phyloP scores from a whole-genome alignment of 1,140 invertebrate species.

The Popillia japonica region DNA sequence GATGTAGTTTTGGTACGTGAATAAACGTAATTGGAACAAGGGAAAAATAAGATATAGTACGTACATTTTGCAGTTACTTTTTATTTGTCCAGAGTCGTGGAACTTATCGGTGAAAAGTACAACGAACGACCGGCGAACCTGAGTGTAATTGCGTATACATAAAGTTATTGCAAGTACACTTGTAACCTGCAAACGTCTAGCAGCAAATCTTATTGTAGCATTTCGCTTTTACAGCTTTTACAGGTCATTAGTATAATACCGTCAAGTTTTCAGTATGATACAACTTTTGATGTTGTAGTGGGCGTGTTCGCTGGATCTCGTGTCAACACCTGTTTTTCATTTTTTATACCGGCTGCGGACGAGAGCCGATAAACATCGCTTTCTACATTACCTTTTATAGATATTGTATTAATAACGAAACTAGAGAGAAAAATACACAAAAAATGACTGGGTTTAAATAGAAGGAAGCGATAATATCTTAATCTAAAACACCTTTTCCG shows the following conservation, averaged over 20 bases:
- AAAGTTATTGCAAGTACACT: slow-evolving; percentile 8
- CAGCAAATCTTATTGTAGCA: slow-evolving; percentile 3
- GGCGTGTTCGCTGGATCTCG: too few relatives aligned
- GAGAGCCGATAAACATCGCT: background rate
- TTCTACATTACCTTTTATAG: background rate
- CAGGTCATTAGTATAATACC: background rate
- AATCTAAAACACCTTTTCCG: background rate
- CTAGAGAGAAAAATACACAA: background rate
- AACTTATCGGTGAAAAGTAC: slow-evolving; percentile 27
- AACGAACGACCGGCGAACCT: slow-evolving; percentile 26
- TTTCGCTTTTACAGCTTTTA: slow-evolving; percentile 23
- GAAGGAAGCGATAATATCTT: background rate
- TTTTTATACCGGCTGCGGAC: background rate
- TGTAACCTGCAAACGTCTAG: slow-evolving; percentile 19
- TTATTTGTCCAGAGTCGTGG: background rate
- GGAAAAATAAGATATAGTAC: slow-evolving; percentile 31
- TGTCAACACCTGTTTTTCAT: background rate
- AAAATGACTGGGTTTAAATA: background rate
- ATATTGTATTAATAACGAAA: background rate
- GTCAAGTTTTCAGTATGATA: too few relatives aligned
- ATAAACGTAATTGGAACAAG: slow-evolving; percentile 35
- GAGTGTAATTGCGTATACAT: slow-evolving; percentile 26
- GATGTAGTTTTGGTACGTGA: slow-evolving; percentile 26
- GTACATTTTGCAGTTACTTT: background rate
- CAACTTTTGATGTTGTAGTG: too few relatives aligned